Base-by-base conservation (phyloP, 2,797 vertebrate species). In the Neosilurus mollespiculum region DNA sequence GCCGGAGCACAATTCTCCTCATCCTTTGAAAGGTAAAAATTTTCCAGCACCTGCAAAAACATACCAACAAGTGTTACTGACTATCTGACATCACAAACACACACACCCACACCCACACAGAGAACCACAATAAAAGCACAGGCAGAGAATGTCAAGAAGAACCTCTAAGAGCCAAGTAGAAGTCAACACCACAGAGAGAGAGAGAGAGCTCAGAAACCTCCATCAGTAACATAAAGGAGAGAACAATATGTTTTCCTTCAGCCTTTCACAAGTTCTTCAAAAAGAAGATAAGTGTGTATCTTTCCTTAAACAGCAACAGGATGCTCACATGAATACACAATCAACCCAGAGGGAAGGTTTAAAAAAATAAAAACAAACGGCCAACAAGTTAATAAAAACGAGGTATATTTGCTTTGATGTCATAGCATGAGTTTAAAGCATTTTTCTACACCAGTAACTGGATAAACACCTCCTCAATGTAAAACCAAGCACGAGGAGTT, bases 11-110 rank as follows among this genome's bases (percentile, higher is more conserved):
- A 83, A 89, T 86, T 87, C 88, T 87, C 85, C 86, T 90, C 83
- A 84, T 88, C 76, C 84, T 91, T 92, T 91, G 91, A 92, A 92
- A 88, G 86, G 87, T 86, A 90, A 92, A 89, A 91, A 87, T 87
- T 90, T 91, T 94, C 93, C 94, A 95, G 92, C 83, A 95, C 94
- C 95, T 95, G 95, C 86, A 90, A 90, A 94, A 89, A 95, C 88
- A 95, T 91, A 95, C 85, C 93, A 94, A 83, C 87, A 90, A 84
- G 91, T 84, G 83, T 88, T 87, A 88, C 76, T 71, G 20, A 22
- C 54, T 37, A 12, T 37, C 73, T 22, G 24, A 49, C 9, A 78
- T 37, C 82, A 20, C 11, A 62, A 53, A 87, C 16, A 82, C 83
- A 85, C 67, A 82, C 56, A 61, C 70, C 81, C 89, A 91, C 90